phyloP scores from a whole-genome alignment of 2,888 invertebrate genomes.

The Linnaemya vulpina region DNA sequence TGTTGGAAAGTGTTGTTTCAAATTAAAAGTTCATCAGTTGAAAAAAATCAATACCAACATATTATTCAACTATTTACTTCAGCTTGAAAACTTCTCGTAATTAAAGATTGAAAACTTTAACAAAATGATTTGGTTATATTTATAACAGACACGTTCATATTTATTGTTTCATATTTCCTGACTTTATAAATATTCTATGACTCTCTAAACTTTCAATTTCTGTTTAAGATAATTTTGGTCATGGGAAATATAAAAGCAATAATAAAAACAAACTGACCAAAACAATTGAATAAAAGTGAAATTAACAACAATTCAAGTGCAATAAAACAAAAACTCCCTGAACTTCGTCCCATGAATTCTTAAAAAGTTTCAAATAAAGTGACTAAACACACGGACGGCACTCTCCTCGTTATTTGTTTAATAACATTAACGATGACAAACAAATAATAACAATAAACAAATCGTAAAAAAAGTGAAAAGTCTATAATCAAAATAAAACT shows the following conservation, averaged over 20 bases:
- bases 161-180: neutral
- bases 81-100: no score
- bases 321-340: conserved; percentile 17
- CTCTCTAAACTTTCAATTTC: conserved; percentile 57
- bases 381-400: conserved; percentile 10
- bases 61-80: no score
- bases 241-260: neutral
- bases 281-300: conserved; percentile 69
- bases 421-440: conserved; percentile 36
- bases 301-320: conserved; percentile 51
- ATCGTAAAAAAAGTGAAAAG: conserved; percentile 63
- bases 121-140: neutral
- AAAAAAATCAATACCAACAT: no score
- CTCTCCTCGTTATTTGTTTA: neutral
- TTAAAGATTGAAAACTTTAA: no score
- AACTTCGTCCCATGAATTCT: conserved; percentile 63
- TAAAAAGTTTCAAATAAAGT: conserved; percentile 47
- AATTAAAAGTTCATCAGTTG: no score
- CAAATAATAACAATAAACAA: conserved; percentile 52
- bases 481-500: conserved; percentile 37
- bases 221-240: conserved; percentile 1
- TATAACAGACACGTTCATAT: neutral
- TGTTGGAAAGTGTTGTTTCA: no score
- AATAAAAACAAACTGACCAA: conserved; percentile 25
- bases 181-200: conserved; percentile 32